These are phyloP conservation scores for Orientallactaga sibirica DNA, from an alignment of 2,797 vertebrate genomes.

Conservation along the genomic window DNA sequence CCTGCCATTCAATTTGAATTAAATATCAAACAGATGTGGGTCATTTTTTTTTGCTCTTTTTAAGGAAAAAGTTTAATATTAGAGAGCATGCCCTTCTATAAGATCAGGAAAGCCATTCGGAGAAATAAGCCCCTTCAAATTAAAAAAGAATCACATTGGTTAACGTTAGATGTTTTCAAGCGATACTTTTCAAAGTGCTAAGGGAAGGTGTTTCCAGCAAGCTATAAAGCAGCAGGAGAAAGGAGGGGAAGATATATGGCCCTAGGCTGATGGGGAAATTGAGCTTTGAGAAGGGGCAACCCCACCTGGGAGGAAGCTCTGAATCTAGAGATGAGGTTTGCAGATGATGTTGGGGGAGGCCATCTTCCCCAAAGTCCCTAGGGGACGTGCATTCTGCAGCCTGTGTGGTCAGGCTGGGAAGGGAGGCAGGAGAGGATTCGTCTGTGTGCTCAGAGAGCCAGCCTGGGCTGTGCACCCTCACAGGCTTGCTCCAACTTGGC, in stretches of 20 bases:
- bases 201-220: constrained; percentile 86
- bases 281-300: constrained; percentile 82
- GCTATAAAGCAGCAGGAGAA: constrained; percentile 86
- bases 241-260: constrained; percentile 84
- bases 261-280: constrained; percentile 85
- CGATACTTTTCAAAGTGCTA: constrained; percentile 87
- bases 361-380: constrained; percentile 46
- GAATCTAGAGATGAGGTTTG: constrained; percentile 79
- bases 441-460: background rate
- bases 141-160: constrained; percentile 86
- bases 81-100: constrained; percentile 87
- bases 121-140: constrained; percentile 88
- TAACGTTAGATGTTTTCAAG: constrained; percentile 87
- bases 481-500: background rate
- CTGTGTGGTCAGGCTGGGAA: constrained; percentile 63
- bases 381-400: constrained; percentile 26
- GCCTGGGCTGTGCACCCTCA: background rate
- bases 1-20: constrained; percentile 88
- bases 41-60: constrained; percentile 81
- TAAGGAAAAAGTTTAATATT: constrained; percentile 88
- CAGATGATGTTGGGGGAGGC: constrained; percentile 63
- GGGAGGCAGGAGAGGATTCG: background rate
- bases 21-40: constrained; percentile 90
- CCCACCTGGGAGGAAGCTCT: constrained; percentile 82
- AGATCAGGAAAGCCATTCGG: constrained; percentile 86